Evolutionary conservation across 1,140 invertebrate genomes (phyloP).

Genomic region (Drosophila burlai): DNA sequence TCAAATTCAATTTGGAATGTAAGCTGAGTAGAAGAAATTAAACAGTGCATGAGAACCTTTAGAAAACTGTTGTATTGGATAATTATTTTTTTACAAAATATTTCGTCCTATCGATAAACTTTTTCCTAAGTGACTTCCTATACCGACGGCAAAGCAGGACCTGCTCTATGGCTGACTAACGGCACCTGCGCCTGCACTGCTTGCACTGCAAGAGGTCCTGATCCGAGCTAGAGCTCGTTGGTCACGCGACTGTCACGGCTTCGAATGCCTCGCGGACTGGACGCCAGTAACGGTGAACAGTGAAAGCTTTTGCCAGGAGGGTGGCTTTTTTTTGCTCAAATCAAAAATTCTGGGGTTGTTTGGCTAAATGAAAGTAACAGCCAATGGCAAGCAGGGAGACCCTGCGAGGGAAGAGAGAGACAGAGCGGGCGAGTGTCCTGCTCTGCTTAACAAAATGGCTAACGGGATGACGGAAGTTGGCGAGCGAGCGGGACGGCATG

Average conservation of each 20-base stretch:
- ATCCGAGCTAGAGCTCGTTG: conserved; percentile 3
- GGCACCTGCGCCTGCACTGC: neutral
- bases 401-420: conserved; percentile 17
- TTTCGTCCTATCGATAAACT: neutral
- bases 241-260: conserved; percentile 15
- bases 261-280: neutral
- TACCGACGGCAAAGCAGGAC: conserved; percentile 11
- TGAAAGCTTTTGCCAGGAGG: conserved; percentile 20
- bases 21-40: neutral
- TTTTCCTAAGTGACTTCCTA: too few relatives aligned
- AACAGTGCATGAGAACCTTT: neutral
- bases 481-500: conserved; percentile 50
- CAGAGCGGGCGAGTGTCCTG: neutral
- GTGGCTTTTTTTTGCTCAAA: conserved; percentile 10
- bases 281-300: neutral
- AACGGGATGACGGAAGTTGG: conserved; percentile 44
- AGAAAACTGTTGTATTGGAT: neutral
- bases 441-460: conserved; percentile 66
- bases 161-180: neutral
- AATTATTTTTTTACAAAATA: neutral
- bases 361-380: neutral
- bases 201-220: neutral
- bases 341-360: conserved; percentile 2
- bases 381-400: conserved; percentile 47
- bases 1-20: conserved; percentile 6